Base-by-base conservation (phyloP, 2,888 invertebrate species). In the Archips crataeganus region DNA sequence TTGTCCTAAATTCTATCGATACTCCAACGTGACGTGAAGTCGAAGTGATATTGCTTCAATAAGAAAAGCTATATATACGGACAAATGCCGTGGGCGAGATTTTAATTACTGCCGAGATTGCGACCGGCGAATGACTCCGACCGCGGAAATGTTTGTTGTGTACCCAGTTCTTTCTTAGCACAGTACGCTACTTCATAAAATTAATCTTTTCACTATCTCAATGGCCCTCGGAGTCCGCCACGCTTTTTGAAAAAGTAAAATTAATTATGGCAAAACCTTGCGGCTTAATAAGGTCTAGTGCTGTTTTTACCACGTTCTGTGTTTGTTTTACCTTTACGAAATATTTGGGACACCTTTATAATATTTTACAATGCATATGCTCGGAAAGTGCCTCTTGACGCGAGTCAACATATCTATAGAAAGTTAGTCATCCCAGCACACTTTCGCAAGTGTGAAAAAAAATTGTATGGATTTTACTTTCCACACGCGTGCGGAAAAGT, bases 21-120 rank as follows among this genome's bases (percentile, higher is more conserved):
- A 51, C 65, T 15, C 57, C 36, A 15, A 36, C 10, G 23, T 47
- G 34, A 36, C 10, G 23, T 47, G 34, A 42, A 66, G 54, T 42
- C 32, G 34, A 13, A 67, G 57, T 67, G 42, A 54, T 67, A 67
- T 67, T 42, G 57, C 54, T 6, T 15, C 54, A 67, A 57, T 42
- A 67, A 54, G 64, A 23, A 66, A 54, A 65, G 49, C 66, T 42
- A 54, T 57, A 66, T 42, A 54, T 57, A 66, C 42, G 57, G 39
- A 65, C 65, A 51, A 54, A 67, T 57, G 51, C 66, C 75, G 72
- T 79, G 75, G 82, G 80, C 80, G 78, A 85, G 85, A 85, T 89
- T 89, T 90, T 90, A 90, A 90, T 90, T 88, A 90, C 82, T 76
- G 78, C 68, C 78, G 81, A 86, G 85, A 87, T 87, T 87, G 86